These are phyloP conservation scores for Mnemiopsis leidyi DNA, from an alignment of 37 sponge, comb jelly and placozoan genomes.

Conservation along the genomic window DNA sequence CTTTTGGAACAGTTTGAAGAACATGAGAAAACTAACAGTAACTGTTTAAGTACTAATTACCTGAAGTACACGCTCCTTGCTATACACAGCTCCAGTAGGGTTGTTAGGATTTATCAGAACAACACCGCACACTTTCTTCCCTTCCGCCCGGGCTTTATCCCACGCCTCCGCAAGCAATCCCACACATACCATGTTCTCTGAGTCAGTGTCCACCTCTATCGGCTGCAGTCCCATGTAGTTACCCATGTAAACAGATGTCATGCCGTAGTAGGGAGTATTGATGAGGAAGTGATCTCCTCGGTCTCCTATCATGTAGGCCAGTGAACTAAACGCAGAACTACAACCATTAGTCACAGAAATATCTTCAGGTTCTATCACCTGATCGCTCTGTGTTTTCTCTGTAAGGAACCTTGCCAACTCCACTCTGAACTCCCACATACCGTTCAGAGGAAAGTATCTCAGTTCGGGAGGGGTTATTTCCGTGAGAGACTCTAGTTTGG, in stretches of 20 bases:
- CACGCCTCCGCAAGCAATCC: background rate
- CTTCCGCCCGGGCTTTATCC: background rate
- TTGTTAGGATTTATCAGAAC: constrained; percentile 27
- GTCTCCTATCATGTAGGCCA: constrained; percentile 26
- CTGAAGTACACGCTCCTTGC: background rate
- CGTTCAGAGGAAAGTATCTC: background rate
- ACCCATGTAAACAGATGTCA: constrained; percentile 21
- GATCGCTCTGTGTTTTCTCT: background rate
- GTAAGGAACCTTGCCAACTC: constrained; percentile 1
- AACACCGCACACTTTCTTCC: background rate
- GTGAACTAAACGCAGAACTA: constrained; percentile 25
- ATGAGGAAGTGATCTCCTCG: constrained; percentile 5
- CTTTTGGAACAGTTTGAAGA: no score
- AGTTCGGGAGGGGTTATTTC: constrained; percentile 13
- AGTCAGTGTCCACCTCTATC: background rate
- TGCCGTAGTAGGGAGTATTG: background rate
- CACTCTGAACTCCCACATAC: background rate
- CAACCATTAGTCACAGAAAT: constrained; percentile 14
- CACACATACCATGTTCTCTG: background rate
- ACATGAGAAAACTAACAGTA: no score
- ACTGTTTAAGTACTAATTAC: no score
- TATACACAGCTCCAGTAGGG: constrained; percentile 44
- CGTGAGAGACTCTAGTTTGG: constrained; percentile 37
- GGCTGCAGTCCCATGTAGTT: background rate
- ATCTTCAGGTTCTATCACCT: background rate